These are phyloP conservation scores for Drosophila melanica DNA, from an alignment of 1,140 invertebrate species.

Conservation along the genomic window DNA sequence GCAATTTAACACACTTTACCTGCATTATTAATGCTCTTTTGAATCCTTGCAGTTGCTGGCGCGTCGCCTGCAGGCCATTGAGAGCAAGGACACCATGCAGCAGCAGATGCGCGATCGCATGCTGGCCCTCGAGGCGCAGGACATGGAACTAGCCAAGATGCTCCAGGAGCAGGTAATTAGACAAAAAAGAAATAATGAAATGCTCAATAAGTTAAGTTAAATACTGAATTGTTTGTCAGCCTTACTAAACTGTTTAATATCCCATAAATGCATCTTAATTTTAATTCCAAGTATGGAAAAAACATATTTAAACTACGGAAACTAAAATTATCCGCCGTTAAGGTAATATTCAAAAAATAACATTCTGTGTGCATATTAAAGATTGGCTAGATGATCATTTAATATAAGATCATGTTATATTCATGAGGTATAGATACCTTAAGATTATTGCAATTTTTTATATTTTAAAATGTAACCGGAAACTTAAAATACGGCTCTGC, in stretches of 20 bases:
- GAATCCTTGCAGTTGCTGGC: constrained; percentile 83
- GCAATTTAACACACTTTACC: too few species aligned
- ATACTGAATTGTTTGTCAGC: background rate
- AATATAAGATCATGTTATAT: too few species aligned
- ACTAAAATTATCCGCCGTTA: constrained; percentile 12
- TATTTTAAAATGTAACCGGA: too few species aligned
- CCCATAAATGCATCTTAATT: background rate
- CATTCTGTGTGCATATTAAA: too few species aligned
- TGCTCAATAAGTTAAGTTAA: background rate
- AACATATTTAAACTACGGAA: constrained; percentile 15
- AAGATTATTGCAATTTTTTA: background rate
- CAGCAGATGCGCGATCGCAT: constrained; percentile 86
- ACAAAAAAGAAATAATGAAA: background rate
- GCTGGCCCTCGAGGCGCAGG: constrained; percentile 95
- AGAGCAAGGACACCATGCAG: constrained; percentile 86
- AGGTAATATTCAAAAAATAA: constrained; percentile 2
- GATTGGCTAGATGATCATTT: too few species aligned
- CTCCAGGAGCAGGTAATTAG: constrained; percentile 91
- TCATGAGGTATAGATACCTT: background rate
- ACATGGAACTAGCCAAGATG: constrained; percentile 94
- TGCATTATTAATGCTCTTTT: too few species aligned
- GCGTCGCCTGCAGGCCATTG: constrained; percentile 86
- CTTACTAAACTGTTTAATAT: background rate
- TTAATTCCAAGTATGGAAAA: constrained; percentile 9
- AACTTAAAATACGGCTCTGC: too few species aligned